Evolutionary conservation across 2,797 vertebrate genomes (phyloP).

Genomic region (Vespertilio murinus): DNA sequence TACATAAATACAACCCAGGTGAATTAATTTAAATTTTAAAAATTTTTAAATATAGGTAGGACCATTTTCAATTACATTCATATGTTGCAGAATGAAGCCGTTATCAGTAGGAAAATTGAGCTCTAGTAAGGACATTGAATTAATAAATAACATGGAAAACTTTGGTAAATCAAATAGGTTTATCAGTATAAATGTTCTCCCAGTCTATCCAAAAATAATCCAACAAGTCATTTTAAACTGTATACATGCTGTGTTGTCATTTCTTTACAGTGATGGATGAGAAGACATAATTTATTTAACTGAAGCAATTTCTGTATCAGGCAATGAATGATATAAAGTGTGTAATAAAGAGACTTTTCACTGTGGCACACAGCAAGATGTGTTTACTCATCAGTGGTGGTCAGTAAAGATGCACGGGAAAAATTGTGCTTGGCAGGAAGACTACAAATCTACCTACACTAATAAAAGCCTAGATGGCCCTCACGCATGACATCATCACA

Average conservation of each 20-base stretch:
- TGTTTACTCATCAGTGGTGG: background rate
- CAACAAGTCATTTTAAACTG: background rate
- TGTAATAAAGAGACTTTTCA: background rate
- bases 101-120: background rate
- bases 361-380: background rate
- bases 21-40: background rate
- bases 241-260: background rate
- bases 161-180: background rate
- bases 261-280: constrained; percentile 2
- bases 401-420: background rate
- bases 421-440: background rate
- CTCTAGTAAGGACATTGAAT: background rate
- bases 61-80: constrained; percentile 37
- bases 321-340: background rate
- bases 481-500: too few species aligned
- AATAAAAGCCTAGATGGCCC: too few species aligned
- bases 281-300: background rate
- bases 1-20: background rate
- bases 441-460: background rate
- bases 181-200: background rate
- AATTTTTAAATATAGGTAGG: background rate
- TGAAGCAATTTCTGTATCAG: background rate
- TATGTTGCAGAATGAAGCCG: background rate
- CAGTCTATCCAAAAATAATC: background rate
- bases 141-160: constrained; percentile 37